phyloP scores from a whole-genome alignment of 2,113 vertebrate genomes.

The Tupaia tana region DNA sequence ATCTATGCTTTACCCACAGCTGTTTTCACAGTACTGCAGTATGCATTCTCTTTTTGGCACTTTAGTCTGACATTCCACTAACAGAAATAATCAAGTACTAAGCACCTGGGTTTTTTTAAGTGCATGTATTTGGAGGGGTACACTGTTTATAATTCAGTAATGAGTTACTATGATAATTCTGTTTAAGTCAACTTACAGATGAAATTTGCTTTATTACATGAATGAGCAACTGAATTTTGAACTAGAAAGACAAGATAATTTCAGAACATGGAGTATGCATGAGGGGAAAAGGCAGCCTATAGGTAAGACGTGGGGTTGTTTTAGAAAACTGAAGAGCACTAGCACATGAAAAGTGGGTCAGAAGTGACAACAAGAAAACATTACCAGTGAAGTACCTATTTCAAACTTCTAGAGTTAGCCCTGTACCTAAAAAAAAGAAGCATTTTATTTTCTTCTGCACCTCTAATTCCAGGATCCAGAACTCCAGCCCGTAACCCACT shows the following conservation, averaged over 20 bases:
- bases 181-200: constrained; percentile 25
- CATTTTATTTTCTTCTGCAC: not conserved
- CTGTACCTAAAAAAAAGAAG: not conserved
- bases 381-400: constrained; percentile 2
- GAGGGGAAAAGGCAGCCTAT: not conserved
- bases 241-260: not conserved
- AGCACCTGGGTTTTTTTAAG: not conserved
- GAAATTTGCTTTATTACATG: constrained; percentile 29
- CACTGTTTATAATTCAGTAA: constrained; percentile 31
- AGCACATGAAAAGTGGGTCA: not conserved
- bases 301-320: not conserved
- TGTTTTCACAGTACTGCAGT: not conserved
- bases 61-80: not conserved
- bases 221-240: not conserved
- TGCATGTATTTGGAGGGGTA: not conserved
- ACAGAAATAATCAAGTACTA: not conserved
- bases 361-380: not conserved
- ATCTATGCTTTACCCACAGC: not conserved
- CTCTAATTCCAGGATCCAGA: not conserved
- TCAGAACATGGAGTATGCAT: not conserved
- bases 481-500: not conserved
- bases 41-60: not conserved
- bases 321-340: not conserved
- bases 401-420: constrained; percentile 34
- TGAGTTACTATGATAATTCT: constrained; percentile 24